Percentiles rank a stretch among this genome's conserved stretches.
Evolutionary conservation across 2,888 invertebrate species (phyloP).

Genomic region (Mythimna loreyi): DNA sequence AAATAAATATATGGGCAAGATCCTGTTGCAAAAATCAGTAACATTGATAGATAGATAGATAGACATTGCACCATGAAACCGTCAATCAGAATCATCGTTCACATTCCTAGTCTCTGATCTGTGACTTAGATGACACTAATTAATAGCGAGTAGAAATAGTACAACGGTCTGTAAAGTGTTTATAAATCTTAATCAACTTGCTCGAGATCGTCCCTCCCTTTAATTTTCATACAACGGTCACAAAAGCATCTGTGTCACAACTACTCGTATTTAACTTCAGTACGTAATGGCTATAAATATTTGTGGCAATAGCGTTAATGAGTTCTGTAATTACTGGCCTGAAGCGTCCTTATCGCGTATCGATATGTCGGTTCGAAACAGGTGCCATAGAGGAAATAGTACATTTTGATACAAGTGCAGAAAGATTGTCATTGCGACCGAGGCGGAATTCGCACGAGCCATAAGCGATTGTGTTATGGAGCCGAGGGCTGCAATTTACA

Average conservation of each 20-base stretch:
- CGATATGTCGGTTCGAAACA: too few species aligned
- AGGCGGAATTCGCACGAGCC: too few species aligned
- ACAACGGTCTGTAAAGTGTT: slow-evolving; percentile 51
- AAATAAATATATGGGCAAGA: too few species aligned
- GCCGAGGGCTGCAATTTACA: too few species aligned
- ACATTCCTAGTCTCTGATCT: slow-evolving; percentile 46
- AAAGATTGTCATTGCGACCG: too few species aligned
- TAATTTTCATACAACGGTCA: slow-evolving; percentile 48
- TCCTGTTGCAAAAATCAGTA: background rate
- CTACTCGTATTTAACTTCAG: slow-evolving; percentile 38
- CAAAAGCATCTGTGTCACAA: slow-evolving; percentile 43
- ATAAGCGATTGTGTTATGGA: too few species aligned
- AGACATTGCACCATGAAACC: too few species aligned
- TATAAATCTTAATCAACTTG: slow-evolving; percentile 62
- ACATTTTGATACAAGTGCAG: too few species aligned
- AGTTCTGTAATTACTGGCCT: background rate
- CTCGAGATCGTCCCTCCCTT: slow-evolving; percentile 58
- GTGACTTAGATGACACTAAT: slow-evolving; percentile 53
- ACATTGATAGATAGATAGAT: too few species aligned
- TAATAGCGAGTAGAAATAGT: slow-evolving; percentile 54
- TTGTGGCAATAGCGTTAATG: background rate
- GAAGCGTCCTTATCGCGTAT: too few species aligned
- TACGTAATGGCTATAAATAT: slow-evolving; percentile 42
- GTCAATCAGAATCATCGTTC: slow-evolving; percentile 39
- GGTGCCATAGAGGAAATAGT: too few species aligned